Evolutionary conservation across 2,113 vertebrate genomes (phyloP).

Genomic region (Oncorhynchus keta): DNA sequence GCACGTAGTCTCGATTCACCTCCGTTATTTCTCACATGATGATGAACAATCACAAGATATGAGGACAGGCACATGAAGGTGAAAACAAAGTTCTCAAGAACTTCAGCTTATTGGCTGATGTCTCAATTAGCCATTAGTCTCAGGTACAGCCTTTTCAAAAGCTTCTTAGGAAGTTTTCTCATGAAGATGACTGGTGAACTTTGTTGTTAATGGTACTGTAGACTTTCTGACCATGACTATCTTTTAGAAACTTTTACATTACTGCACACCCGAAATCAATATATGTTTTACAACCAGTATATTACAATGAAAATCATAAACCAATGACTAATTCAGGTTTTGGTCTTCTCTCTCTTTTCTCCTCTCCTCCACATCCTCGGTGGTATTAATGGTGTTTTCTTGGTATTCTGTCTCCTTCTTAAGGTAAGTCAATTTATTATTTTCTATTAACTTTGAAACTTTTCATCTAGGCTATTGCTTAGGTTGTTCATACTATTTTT

Average conservation of each 20-base stretch:
- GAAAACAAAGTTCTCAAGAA: not conserved
- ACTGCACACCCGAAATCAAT: too few relatives aligned
- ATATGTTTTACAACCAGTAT: too few relatives aligned
- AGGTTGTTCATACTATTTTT: not conserved
- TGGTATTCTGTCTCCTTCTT: constrained; percentile 15
- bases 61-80: too few relatives aligned
- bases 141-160: too few relatives aligned
- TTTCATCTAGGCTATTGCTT: not conserved
- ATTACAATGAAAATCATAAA: not conserved
- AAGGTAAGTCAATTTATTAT: constrained; percentile 62
- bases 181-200: too few relatives aligned
- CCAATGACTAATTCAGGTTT: constrained; percentile 18
- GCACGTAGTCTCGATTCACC: too few relatives aligned
- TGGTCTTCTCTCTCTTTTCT: constrained; percentile 3
- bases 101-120: not conserved
- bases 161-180: too few relatives aligned
- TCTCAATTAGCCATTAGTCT: too few relatives aligned
- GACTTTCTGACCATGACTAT: constrained; percentile 12
- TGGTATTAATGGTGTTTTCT: constrained; percentile 4
- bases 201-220: not conserved
- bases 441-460: not conserved
- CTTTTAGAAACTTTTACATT: not conserved
- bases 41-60: too few relatives aligned
- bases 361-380: constrained; percentile 3
- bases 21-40: not conserved